Evolutionary conservation across 2,888 invertebrate genomes (phyloP), one percentile per base, ranked within the genome.

Genomic region (Itoplectis maculator): DNA sequence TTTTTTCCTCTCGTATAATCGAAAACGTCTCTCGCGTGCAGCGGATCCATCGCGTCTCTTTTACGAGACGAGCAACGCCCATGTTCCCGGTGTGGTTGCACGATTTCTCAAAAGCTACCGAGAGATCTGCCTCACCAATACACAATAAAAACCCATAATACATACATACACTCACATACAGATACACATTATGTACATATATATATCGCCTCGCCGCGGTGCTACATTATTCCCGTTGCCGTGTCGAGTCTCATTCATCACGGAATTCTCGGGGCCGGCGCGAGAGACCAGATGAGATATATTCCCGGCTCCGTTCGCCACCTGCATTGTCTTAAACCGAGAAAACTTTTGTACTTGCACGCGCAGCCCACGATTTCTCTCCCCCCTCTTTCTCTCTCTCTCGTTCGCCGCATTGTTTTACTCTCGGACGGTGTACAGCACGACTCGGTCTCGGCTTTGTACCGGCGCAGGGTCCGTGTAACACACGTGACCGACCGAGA

Each of bases 271-370:
- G 20, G 45, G 40, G 66, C 56, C 59, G 11, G 18, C 23, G 59
- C 42, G 70, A 79, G 81, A 84, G 40, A 68, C 18, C 59, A 59
- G 42, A 69, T 69, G 47, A 79, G 45, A 75, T 75, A 35, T 83
- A 81, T 84, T 84, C 61, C 15, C 65, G 51, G 61, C 75, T 75
- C 69, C 63, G 42, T 63, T 11, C 59, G 78, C 84, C 84, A 87
- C 85, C 87, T 87, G 89, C 86, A 90, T 90, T 90, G 89, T 89
- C 88, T 90, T 85, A 89, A 82, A 68, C 47, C 77, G 65, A 23
- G 29, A 65, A 75, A 79, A 75, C 82, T 75, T 82, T 82, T 75
- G 79, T 80, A 76, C 79, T 76, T 54, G 76, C 63, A 42, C 23
- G 56, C 37, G 37, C 59, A 5, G 3, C 3, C 3, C 29, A 2